These are phyloP conservation scores for Recurvirostra avosetta DNA, from an alignment of 2,113 vertebrate species.

Conservation along the genomic window DNA sequence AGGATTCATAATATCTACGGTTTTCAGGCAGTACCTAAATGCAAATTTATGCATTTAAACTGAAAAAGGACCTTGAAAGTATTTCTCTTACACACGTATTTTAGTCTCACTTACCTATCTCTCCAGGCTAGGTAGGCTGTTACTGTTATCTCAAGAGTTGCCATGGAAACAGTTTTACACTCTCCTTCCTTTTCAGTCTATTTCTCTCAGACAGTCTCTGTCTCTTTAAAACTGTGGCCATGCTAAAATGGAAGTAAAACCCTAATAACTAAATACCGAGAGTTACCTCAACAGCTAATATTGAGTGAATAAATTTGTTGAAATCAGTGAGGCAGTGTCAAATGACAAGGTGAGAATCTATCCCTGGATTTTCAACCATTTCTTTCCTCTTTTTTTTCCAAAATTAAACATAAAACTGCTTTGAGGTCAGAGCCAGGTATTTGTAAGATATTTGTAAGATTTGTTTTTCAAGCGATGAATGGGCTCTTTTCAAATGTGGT, in stretches of 20 bases:
- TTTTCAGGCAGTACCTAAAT: conserved; percentile 43
- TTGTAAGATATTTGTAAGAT: background rate
- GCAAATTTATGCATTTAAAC: conserved; percentile 63
- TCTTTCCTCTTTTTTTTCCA: background rate
- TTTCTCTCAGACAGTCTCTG: conserved; percentile 36
- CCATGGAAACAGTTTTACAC: conserved; percentile 71
- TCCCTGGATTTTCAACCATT: background rate
- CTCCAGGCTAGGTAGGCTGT: conserved; percentile 60
- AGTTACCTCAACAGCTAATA: background rate
- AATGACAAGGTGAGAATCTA: background rate
- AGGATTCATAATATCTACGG: conserved; percentile 25
- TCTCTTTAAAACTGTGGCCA: conserved; percentile 55
- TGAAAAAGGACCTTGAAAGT: conserved; percentile 41
- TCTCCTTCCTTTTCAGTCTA: conserved; percentile 29
- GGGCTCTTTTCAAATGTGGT: background rate
- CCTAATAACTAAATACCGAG: conserved; percentile 15
- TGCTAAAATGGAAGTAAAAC: conserved; percentile 64
- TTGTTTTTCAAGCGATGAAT: background rate
- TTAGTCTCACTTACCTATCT: conserved; percentile 62
- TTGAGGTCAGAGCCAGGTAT: background rate
- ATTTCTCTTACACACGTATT: conserved; percentile 59
- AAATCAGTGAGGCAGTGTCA: background rate
- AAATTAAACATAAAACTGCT: background rate
- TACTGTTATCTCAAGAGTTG: conserved; percentile 66
- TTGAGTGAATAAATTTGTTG: background rate